These are phyloP conservation scores for Gulo gulo DNA, from an alignment of 2,113 vertebrate species.

Conservation along the genomic window DNA sequence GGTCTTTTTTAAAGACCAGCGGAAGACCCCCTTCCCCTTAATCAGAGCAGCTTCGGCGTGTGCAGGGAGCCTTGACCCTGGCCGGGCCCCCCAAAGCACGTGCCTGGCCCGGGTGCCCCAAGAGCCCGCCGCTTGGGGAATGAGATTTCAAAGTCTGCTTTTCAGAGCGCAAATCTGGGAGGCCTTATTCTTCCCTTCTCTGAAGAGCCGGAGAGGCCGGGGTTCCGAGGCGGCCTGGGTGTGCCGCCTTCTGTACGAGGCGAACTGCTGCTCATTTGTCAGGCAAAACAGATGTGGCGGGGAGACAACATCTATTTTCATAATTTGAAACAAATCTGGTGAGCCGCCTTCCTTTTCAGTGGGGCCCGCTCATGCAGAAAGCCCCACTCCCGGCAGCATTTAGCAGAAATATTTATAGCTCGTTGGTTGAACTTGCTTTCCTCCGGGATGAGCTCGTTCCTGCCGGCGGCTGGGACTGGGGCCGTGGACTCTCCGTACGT, in stretches of 20 bases:
- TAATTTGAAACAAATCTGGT: slow-evolving; percentile 87
- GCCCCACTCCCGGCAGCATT: slow-evolving; percentile 81
- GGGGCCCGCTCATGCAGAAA: slow-evolving; percentile 84
- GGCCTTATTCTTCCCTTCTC: background rate
- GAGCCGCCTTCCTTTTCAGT: slow-evolving; percentile 81
- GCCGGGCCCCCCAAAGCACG: background rate
- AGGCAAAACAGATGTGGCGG: slow-evolving; percentile 86
- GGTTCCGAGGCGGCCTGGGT: slow-evolving; percentile 70
- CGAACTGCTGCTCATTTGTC: slow-evolving; percentile 82
- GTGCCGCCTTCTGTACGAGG: slow-evolving; percentile 63
- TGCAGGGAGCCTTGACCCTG: background rate
- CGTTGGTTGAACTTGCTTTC: slow-evolving; percentile 74
- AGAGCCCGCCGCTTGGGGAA: background rate
- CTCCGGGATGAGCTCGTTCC: slow-evolving; percentile 70
- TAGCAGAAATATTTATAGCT: slow-evolving; percentile 85
- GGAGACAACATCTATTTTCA: slow-evolving; percentile 88
- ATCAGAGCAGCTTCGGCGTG: rapidly evolving
- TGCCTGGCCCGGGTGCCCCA: background rate
- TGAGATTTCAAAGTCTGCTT: background rate
- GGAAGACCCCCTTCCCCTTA: rapidly evolving
- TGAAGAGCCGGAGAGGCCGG: slow-evolving; percentile 63
- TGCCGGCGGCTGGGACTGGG: slow-evolving; percentile 28
- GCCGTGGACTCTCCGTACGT: background rate
- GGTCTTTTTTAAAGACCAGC: background rate
- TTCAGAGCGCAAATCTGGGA: background rate